Base-by-base conservation (phyloP, 1,140 invertebrate genomes). In the Drosophila nikananu region DNA sequence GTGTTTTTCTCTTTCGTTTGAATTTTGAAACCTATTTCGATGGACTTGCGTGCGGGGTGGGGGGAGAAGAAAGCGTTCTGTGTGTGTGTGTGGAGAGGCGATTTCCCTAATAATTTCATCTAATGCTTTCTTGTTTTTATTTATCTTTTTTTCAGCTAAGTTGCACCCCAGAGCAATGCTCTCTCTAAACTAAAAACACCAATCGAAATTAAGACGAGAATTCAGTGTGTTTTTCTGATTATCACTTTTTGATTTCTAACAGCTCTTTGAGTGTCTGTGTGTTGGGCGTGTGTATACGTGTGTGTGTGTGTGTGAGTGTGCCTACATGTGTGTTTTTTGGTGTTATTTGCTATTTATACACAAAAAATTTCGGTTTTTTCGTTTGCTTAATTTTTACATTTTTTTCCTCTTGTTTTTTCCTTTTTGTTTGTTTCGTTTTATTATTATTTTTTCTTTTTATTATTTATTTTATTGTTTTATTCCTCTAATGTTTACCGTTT, bases 1-100 rank as follows among this genome's bases (percentile, higher is more conserved):
- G 32, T 49, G 64, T 39, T 3, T 68, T 19, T n/a, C 1, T 42
- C 35, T 44, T 42, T 64, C n/a, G 9, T 46, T 76, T n/a, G 49
- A 86, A 86, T 86, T 86, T 86, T 86, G 82, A 86, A 86, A 86
- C 82, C 82, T 86, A 86, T 78, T 78, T 84, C 37, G 66, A 58
- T 77, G 64, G 70, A 71, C 30, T 51, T 68, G 72, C 51, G 66
- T 77, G 81, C 67, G 17, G 27, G 58, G 17, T 23, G 58, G 37
- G 39, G 35, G 25, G 19, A 42, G 9, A 49, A 42, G 51, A 49
- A 70, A 60, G 51, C 71, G 9, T 37, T 42, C 13, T 46, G 17
- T 74, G 60, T 74, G n/a, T 27, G 41, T 54, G 39, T 60, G 76
- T 67, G 58, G 48, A 37, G 64, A 23, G 62, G 66, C 66, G 62